A percentile compares a stretch with the other conserved stretches of the same genome.
Conservation (phyloP, 2,113 vertebrate genomes). For the Sakesphorus luctuosus region DNA sequence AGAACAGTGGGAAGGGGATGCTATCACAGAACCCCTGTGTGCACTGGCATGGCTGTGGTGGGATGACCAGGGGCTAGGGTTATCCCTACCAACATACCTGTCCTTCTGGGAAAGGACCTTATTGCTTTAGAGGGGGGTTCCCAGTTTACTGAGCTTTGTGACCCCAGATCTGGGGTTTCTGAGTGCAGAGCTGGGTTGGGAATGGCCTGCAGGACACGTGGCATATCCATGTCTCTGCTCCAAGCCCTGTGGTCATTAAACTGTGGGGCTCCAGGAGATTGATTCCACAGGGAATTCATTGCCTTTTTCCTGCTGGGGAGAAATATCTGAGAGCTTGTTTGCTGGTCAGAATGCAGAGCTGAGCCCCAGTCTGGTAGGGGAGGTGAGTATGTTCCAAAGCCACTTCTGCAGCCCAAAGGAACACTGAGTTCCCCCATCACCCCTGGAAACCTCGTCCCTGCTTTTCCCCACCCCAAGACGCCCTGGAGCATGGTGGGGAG, state of each 20-base stretch:
- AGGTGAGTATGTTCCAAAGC: not conserved
- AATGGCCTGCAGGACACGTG: not conserved
- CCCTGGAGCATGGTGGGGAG: not conserved
- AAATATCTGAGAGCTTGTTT: not conserved
- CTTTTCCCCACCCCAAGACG: not conserved
- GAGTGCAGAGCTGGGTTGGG: not conserved
- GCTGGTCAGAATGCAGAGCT: not conserved
- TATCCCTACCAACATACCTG: not conserved
- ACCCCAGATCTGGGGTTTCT: not conserved
- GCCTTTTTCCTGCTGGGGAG: not conserved
- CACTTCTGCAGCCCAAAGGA: not conserved
- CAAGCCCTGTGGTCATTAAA: too few species aligned
- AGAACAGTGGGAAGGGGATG: rapidly evolving
- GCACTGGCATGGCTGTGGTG: not conserved
- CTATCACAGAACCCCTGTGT: rapidly evolving
- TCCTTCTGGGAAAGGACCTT: not conserved
- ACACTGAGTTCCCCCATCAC: not conserved
- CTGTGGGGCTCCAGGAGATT: not conserved
- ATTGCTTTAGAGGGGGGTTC: not conserved
- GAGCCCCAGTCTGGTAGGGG: not conserved
- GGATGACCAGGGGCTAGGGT: not conserved
- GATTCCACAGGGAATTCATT: not conserved
- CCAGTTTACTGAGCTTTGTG: not conserved
- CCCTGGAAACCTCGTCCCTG: not conserved
- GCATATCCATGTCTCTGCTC: not conserved